Evolutionary conservation across 2,888 invertebrate species (phyloP).

Genomic region (Myathropa florea): DNA sequence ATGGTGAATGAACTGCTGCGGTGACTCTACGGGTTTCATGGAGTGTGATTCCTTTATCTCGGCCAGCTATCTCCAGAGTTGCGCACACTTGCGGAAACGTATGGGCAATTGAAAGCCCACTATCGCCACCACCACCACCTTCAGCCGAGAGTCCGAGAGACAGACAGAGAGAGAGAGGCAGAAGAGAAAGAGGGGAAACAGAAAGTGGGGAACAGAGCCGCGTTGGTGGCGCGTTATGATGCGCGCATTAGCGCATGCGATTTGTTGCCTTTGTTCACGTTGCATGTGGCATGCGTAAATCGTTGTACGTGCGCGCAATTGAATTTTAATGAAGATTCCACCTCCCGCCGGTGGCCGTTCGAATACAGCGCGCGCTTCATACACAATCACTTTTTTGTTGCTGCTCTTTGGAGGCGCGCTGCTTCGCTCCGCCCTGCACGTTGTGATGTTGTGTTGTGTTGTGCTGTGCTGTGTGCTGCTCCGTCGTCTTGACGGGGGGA

Average conservation of each 20-base stretch:
- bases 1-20: constrained; percentile 68
- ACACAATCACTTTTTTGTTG: not conserved
- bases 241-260: constrained; percentile 69
- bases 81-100: constrained; percentile 69
- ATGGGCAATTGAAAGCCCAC: constrained; percentile 67
- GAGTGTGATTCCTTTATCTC: constrained; percentile 68
- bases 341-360: constrained; percentile 34
- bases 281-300: constrained; percentile 71
- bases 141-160: not conserved
- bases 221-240: constrained; percentile 69
- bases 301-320: constrained; percentile 70
- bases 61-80: constrained; percentile 36
- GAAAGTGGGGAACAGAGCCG: not conserved
- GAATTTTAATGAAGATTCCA: constrained; percentile 70
- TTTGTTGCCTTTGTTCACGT: constrained; percentile 71
- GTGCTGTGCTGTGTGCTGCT: no score
- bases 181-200: no score
- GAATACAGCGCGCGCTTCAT: not conserved
- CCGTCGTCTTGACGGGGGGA: no score
- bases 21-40: constrained; percentile 42
- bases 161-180: not conserved
- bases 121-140: constrained; percentile 32
- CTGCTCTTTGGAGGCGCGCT: constrained; percentile 11
- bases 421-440: constrained; percentile 56
- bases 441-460: not conserved